Conservation (phyloP, 2,113 vertebrate species). For the Forbesichthys papilliferus region DNA sequence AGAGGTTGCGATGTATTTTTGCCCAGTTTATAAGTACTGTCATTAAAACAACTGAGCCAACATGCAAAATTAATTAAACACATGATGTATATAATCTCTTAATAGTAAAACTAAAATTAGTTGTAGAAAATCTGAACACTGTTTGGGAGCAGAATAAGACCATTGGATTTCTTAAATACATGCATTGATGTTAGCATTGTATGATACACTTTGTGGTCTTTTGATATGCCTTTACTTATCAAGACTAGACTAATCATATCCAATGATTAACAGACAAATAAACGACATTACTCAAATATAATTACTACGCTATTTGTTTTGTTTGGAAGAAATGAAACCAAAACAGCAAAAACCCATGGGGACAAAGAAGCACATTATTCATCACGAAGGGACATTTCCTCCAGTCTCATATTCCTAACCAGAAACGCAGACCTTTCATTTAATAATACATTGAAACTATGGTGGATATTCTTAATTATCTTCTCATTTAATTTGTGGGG, state of each 20-base stretch:
- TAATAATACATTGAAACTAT: no score
- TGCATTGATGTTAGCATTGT: conserved; percentile 3
- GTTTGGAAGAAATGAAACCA: background rate
- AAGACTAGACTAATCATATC: conserved; percentile 27
- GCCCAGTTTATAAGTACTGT: background rate
- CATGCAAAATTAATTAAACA: background rate
- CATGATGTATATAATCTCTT: no score
- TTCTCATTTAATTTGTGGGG: no score
- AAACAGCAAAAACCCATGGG: conserved; percentile 29
- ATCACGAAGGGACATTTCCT: no score
- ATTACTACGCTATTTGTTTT: background rate
- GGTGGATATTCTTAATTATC: no score
- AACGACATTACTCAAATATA: no score
- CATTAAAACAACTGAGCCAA: background rate
- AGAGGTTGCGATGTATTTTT: background rate
- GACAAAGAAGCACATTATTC: conserved; percentile 14
- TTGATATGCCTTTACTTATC: conserved; percentile 16
- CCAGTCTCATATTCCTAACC: no score
- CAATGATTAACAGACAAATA: background rate
- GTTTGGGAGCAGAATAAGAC: background rate
- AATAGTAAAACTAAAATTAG: background rate
- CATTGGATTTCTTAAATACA: background rate
- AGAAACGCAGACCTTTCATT: no score
- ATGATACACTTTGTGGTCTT: conserved; percentile 6
- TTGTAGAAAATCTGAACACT: conserved; percentile 1